Conservation (phyloP, 2,888 invertebrate genomes). For the Notodonta ziczac region DNA sequence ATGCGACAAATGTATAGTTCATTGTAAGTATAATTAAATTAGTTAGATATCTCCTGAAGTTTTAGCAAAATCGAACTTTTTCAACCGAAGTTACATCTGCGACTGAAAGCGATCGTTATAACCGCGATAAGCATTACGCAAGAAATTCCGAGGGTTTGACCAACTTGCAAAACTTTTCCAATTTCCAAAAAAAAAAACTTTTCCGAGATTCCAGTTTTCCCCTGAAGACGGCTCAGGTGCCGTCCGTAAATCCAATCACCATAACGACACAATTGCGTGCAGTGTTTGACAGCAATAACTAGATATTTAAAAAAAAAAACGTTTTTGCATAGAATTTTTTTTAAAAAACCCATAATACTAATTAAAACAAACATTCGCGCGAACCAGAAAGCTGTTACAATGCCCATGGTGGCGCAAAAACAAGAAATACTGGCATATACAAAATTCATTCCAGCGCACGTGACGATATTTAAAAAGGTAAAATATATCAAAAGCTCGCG, state of each 20-base stretch:
- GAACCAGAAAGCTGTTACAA: background rate
- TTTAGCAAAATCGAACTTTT: background rate
- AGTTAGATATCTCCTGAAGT: background rate
- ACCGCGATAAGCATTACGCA: constrained; percentile 42
- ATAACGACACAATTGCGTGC: background rate
- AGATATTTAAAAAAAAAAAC: too few species aligned
- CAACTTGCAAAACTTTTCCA: constrained; percentile 57
- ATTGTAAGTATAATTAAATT: constrained; percentile 16
- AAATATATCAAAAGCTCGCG: constrained; percentile 20
- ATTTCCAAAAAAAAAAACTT: constrained; percentile 42
- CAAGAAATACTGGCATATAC: constrained; percentile 15
- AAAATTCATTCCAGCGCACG: constrained; percentile 17
- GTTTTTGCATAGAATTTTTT: too few species aligned
- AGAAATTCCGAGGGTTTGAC: constrained; percentile 29
- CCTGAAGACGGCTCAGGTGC: constrained; percentile 14
- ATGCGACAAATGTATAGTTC: background rate
- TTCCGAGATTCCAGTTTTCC: constrained; percentile 22
- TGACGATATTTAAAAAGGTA: constrained; percentile 40
- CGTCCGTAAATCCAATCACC: constrained; percentile 9
- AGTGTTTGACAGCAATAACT: too few species aligned
- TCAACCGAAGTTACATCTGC: background rate
- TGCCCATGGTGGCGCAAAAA: background rate
- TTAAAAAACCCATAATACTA: too few species aligned
- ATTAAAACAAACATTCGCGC: background rate
- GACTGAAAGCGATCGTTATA: constrained; percentile 32